These are phyloP conservation scores for Uria aalge DNA, from an alignment of 2,113 vertebrate species.

Conservation along the genomic window DNA sequence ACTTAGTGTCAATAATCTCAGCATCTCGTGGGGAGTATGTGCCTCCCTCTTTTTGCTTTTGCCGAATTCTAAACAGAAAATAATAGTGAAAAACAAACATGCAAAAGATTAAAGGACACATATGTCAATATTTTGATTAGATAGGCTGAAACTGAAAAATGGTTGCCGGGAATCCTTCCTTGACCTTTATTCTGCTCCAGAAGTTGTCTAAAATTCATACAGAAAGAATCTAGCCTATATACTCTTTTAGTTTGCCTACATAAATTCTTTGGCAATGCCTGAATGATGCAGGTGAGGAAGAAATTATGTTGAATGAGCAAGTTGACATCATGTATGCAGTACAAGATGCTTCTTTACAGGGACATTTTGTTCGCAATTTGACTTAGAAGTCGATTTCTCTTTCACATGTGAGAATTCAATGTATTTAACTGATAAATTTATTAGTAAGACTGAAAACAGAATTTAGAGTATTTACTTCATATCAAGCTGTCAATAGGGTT, in stretches of 20 bases:
- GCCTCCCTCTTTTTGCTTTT: slow-evolving; percentile 94
- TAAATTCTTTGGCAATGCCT: neutral
- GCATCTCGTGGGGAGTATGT: slow-evolving; percentile 95
- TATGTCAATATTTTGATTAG: neutral
- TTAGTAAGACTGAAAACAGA: neutral
- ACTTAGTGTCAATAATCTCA: slow-evolving; percentile 96
- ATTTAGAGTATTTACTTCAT: neutral
- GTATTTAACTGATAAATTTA: neutral
- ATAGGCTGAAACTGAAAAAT: neutral
- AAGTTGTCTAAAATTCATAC: neutral
- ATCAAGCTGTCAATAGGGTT: neutral
- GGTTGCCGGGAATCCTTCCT: neutral
- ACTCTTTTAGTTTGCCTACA: neutral
- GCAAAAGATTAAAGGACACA: neutral
- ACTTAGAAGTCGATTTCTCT: neutral
- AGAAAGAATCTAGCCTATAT: neutral
- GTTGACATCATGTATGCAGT: neutral
- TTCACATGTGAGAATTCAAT: neutral
- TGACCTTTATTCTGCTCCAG: neutral
- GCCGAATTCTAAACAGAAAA: slow-evolving; percentile 82
- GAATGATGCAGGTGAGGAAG: neutral
- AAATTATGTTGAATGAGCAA: neutral
- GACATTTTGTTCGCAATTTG: neutral
- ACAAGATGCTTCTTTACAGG: neutral
- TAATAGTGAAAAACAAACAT: neutral